Evolutionary conservation across 2,797 vertebrate species (phyloP), one percentile per base, ranked within the genome.

Genomic region (Sphaeramia orbicularis): DNA sequence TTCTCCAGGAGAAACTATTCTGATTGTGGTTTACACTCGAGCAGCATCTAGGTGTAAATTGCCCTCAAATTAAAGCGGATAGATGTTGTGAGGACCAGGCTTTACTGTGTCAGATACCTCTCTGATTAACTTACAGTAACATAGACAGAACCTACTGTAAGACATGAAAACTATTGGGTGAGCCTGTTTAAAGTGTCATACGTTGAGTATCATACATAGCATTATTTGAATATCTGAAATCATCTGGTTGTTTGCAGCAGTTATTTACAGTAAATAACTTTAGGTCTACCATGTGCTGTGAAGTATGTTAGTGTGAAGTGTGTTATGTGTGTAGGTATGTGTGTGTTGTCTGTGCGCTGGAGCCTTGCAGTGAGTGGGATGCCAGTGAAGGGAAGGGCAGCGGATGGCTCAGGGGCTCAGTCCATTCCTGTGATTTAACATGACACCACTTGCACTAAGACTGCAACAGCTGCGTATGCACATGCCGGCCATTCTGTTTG

Each of bases 381-480:
- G 90, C 91, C 93, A 85, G 70, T 4, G 56, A 60, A 69, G 94
- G 93, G 93, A 88, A 91, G 92, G 93, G 93, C 90, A 81, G 74
- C 38, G 85, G 86, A 87, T 80, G 72, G 83, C 71, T 78, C 75
- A 69, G 86, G 79, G 89, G 83, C 87, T 89, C 80, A 86, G 89
- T 79, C 90, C 90, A 94, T 92, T 88, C 85, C 37, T 93, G 81
- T 80, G 86, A 91, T 92, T 90, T 76, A 93, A 93, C 91, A 92
- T 91, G 90, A 95, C 93, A 94, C 94, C 91, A 93, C 91, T 86
- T 91, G 92, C 91, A 86, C 85, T 93, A 92, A 93, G 60, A 58
- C 83, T 11, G 83, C 47, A 60, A 94, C 94, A 96, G 96, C 95
- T 96, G 95, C 93, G 76, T 83, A 91, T 74, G 90, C 53, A 66